These are phyloP conservation scores for Holothuria scabra DNA, from an alignment of 53 echinoderm and acorn worm species.

Conservation along the genomic window DNA sequence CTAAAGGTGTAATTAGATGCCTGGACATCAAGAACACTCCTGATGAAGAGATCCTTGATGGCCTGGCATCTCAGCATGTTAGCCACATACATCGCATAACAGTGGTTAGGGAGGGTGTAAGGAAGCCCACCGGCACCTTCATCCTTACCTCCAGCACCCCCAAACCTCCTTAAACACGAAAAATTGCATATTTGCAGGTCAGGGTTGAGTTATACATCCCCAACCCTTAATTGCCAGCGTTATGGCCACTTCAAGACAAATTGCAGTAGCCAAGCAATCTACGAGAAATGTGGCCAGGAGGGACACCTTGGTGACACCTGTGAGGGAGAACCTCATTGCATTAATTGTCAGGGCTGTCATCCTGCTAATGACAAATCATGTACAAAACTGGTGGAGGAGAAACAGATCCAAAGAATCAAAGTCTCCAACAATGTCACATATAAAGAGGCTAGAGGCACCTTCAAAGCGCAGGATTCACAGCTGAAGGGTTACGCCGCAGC, in stretches of 20 bases:
- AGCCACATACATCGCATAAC: background rate
- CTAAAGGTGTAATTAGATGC: constrained; percentile 36
- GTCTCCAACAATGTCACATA: background rate
- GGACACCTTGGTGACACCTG: background rate
- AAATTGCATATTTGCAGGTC: too few species aligned
- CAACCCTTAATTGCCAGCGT: constrained; percentile 17
- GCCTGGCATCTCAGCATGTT: constrained; percentile 12
- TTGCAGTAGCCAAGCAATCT: background rate
- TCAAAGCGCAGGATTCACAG: too few species aligned
- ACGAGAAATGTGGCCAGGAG: constrained; percentile 10
- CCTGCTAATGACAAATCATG: background rate
- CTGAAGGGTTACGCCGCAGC: too few species aligned
- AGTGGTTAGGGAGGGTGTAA: background rate
- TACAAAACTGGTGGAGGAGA: constrained; percentile 11
- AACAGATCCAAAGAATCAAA: constrained; percentile 10
- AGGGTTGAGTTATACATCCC: constrained; percentile 13
- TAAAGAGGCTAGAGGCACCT: background rate
- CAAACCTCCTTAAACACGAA: background rate
- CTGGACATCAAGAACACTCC: background rate
- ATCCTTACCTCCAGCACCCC: background rate
- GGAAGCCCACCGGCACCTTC: constrained; percentile 20
- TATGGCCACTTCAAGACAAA: background rate
- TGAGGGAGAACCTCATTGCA: background rate
- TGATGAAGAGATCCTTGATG: constrained; percentile 19
- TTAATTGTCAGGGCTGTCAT: constrained; percentile 17